Evolutionary conservation across 2,113 vertebrate species (phyloP).

Genomic region (Hepsetus odoe): DNA sequence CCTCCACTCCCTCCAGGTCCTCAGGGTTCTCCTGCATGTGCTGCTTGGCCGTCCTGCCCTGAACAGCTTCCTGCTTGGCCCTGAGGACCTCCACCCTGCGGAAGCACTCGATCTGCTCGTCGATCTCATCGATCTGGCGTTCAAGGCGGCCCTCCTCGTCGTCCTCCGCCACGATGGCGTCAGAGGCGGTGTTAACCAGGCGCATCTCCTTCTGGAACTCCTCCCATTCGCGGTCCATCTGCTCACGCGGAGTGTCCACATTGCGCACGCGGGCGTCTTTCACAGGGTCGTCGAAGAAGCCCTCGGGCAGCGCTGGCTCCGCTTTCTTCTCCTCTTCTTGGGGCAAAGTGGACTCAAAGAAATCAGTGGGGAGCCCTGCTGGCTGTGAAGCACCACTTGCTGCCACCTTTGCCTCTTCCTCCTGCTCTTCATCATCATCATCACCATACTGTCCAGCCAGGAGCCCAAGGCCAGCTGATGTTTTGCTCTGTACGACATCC

Average conservation of each 20-base stretch:
- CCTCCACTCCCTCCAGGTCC: conserved; percentile 70
- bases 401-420: background rate
- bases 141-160: conserved; percentile 95
- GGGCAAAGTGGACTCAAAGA: conserved; percentile 81
- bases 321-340: conserved; percentile 63
- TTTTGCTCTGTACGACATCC: conserved; percentile 70
- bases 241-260: conserved; percentile 94
- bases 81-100: conserved; percentile 87
- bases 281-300: conserved; percentile 97
- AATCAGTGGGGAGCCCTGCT: conserved; percentile 74
- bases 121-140: conserved; percentile 94
- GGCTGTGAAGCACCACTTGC: conserved; percentile 27
- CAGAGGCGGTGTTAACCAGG: conserved; percentile 93
- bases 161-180: conserved; percentile 95
- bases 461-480: conserved; percentile 67
- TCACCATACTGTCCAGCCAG: conserved; percentile 81
- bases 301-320: conserved; percentile 89
- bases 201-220: conserved; percentile 98
- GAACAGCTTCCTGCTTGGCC: conserved; percentile 84
- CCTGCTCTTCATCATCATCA: conserved; percentile 61
- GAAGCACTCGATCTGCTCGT: conserved; percentile 94
- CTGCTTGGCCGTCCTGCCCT: conserved; percentile 70
- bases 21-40: conserved; percentile 35
- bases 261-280: conserved; percentile 93
- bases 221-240: conserved; percentile 98